Conservation (phyloP, 2,888 invertebrate genomes). For the Drosophila pseudotakahashii region DNA sequence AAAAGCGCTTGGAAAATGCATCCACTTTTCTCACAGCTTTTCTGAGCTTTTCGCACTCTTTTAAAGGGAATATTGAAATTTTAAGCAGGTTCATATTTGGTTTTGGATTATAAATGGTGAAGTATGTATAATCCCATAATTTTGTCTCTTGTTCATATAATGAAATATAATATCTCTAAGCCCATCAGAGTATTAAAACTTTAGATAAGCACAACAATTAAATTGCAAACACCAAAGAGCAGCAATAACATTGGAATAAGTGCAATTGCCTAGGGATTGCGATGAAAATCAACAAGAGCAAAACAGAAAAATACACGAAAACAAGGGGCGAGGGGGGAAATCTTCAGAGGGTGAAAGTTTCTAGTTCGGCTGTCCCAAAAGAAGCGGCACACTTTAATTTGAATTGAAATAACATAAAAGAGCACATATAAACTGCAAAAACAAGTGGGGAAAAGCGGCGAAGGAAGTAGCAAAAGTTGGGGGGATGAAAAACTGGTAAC, state of each 20-base stretch:
- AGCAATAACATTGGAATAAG: conserved; percentile 8
- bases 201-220: not conserved
- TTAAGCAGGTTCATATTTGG: not conserved
- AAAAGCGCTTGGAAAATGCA: not conserved
- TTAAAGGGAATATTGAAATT: too few relatives aligned
- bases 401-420: conserved; percentile 37
- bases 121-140: not conserved
- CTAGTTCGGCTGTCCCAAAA: conserved; percentile 20
- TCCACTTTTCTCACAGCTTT: not conserved
- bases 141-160: too few relatives aligned
- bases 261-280: conserved; percentile 1
- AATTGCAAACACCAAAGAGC: not conserved
- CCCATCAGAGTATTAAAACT: not conserved
- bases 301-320: conserved; percentile 9
- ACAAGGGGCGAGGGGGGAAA: not conserved
- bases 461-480: conserved; percentile 25
- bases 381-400: conserved; percentile 52
- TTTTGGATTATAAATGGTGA: not conserved
- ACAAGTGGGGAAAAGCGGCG: conserved; percentile 3
- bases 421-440: conserved; percentile 10
- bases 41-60: conserved; percentile 1
- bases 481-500: conserved; percentile 23
- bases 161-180: not conserved
- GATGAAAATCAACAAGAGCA: conserved; percentile 13
- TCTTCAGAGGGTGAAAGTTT: conserved; percentile 41